phyloP scores from a whole-genome alignment of 2,113 vertebrate species.

The Coptodon rendalli region DNA sequence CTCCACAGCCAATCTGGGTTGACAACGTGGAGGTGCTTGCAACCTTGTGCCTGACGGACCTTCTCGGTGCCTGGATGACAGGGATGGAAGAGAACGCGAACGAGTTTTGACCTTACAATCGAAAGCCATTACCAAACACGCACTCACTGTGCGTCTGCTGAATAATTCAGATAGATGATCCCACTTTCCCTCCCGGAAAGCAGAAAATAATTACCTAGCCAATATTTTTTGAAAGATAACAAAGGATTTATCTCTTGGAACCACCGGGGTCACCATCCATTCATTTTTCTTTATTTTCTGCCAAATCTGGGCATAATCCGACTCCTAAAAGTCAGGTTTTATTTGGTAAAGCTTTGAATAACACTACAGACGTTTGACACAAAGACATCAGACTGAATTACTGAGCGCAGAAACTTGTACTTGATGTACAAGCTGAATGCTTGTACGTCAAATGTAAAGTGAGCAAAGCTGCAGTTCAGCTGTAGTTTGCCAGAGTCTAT shows the following conservation, averaged over 20 bases:
- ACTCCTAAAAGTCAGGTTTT: background rate
- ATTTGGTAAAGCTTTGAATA: background rate
- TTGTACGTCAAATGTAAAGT: background rate
- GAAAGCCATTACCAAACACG: background rate
- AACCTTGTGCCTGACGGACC: constrained; percentile 88
- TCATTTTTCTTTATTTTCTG: background rate
- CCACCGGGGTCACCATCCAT: background rate
- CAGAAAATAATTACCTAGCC: background rate
- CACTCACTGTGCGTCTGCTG: background rate
- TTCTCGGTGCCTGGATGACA: constrained; percentile 87
- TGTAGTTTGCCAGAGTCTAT: background rate
- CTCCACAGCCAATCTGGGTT: constrained; percentile 98
- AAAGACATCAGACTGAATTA: background rate
- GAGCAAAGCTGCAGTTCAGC: background rate
- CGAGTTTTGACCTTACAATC: background rate
- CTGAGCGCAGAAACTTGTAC: background rate
- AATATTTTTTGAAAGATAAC: background rate
- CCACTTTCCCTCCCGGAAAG: background rate
- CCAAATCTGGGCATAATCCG: background rate
- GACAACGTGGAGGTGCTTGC: constrained; percentile 85
- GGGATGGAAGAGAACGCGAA: background rate
- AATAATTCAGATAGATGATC: background rate
- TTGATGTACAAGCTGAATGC: background rate
- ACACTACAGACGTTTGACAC: constrained; percentile 14
- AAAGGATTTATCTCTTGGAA: background rate